Evolutionary conservation across 2,113 vertebrate genomes (phyloP), one percentile per base, ranked within the genome.

Genomic region (Holacanthus passer): DNA sequence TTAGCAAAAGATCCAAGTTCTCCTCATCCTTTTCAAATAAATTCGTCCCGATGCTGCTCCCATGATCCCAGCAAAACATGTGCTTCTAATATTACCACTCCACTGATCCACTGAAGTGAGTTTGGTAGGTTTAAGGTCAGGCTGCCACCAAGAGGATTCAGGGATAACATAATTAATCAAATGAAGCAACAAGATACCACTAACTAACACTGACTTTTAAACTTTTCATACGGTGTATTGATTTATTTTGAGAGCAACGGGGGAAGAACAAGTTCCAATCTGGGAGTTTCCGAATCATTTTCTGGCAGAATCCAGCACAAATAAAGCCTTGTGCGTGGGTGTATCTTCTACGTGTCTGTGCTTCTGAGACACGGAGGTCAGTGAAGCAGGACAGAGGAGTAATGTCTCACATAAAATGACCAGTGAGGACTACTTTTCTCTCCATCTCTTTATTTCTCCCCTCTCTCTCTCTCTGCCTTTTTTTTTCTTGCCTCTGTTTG

Each of bases 341-440:
- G 79, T 59, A 41, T 45, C 35, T 39, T 77, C 64, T 58, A 41
- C 19, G 2, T 77, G 10, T 41, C 62, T 41, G 64, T 53, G 79
- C 72, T 60, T 24, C 64, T 29, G 64, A 60, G 71, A 82, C 52
- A 50, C 9, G 16, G 77, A 81, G 77, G 77, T 86, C 70, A 85
- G 84, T 35, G 77, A 88, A 65, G 85, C 81, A 64, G 53, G 50
- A 41, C 58, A 71, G 59, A 78, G 59, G 20, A 86, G 74, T 82
- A 87, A 83, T 77, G 71, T 77, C 73, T 85, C 73, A 76, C 62
- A 87, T 87, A 79, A 83, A 87, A 84, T 82, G 50, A 79, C 75
- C 68, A 73, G 67, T 60, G 55, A 83, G 56, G 35, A 48, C 67
- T 55, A 79, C 77, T 79, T 76, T 73, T 76, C 64, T n/a, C 31